Evolutionary conservation across 1,140 invertebrate species (phyloP).

Genomic region (Chironomus tepperi): DNA sequence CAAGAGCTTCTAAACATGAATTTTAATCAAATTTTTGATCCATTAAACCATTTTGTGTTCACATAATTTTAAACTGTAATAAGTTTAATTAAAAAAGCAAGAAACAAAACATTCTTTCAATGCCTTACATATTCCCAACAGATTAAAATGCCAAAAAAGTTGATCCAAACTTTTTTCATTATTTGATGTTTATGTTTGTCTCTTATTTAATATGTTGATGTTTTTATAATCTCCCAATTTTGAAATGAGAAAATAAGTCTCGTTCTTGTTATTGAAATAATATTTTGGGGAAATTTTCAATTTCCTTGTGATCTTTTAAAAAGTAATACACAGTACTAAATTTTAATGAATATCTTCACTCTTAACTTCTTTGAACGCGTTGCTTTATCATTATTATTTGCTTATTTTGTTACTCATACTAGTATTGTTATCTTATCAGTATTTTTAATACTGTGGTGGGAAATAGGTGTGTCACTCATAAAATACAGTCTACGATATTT

Average conservation of each 20-base stretch:
- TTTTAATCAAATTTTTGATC: too few relatives aligned
- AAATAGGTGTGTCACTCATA: background rate
- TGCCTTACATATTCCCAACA: background rate
- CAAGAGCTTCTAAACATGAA: too few relatives aligned
- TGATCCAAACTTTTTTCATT: conserved; percentile 17
- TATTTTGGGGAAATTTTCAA: background rate
- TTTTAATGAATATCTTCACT: background rate
- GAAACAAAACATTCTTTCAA: background rate
- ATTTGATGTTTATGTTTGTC: background rate
- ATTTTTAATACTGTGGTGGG: background rate
- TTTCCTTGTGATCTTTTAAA: background rate
- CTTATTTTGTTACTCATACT: background rate
- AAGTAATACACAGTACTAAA: background rate
- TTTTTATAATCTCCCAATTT: too few relatives aligned
- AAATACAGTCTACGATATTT: background rate
- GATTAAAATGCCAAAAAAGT: background rate
- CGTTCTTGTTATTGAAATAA: too few relatives aligned
- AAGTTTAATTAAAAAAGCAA: background rate
- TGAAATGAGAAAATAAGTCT: too few relatives aligned
- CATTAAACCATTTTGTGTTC: too few relatives aligned
- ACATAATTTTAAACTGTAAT: background rate
- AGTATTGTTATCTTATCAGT: background rate
- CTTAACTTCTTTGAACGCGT: too few relatives aligned
- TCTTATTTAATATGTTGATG: too few relatives aligned
- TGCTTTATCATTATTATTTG: background rate